Evolutionary conservation across 1,140 invertebrate species (phyloP).

Genomic region (Ditylenchus dipsaci): DNA sequence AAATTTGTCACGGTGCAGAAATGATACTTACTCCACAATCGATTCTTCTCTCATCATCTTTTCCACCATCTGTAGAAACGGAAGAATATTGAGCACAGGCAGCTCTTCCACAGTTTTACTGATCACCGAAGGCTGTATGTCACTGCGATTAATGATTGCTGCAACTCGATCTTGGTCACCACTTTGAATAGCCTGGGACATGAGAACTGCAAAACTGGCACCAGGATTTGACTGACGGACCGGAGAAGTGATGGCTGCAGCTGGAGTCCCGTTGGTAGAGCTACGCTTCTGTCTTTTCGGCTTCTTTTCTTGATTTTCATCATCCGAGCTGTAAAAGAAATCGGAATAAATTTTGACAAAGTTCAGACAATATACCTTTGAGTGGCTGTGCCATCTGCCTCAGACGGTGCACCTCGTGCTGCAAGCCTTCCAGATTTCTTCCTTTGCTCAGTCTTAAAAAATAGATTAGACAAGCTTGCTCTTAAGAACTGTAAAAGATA

Average conservation of each 20-base stretch:
- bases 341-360: no score
- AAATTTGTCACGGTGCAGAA: background rate
- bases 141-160: background rate
- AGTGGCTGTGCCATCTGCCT: no score
- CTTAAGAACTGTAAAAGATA: no score
- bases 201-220: background rate
- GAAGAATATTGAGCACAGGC: slow-evolving; percentile 5
- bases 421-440: no score
- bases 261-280: background rate
- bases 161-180: background rate
- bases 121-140: background rate
- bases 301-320: background rate
- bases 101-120: slow-evolving; percentile 7
- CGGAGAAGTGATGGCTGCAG: background rate
- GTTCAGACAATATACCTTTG: no score
- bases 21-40: background rate
- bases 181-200: slow-evolving; percentile 3
- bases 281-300: background rate
- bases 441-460: no score
- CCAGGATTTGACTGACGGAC: background rate
- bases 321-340: no score
- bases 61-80: slow-evolving; percentile 7
- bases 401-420: no score
- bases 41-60: background rate
- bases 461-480: no score